These are phyloP conservation scores for Noctua fimbriata DNA, from an alignment of 2,888 invertebrate species.

Conservation along the genomic window DNA sequence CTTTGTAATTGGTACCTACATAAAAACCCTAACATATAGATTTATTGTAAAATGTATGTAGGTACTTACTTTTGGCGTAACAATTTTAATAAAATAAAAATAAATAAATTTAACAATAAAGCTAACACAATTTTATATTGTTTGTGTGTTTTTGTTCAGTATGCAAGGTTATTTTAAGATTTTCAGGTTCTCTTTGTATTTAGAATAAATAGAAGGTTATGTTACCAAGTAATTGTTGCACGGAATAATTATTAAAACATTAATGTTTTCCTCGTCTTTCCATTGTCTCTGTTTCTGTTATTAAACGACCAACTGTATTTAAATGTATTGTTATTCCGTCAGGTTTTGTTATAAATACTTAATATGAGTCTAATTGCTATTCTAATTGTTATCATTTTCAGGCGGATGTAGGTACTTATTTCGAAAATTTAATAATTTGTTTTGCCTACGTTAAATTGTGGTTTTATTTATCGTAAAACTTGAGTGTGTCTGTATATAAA, in stretches of 20 bases:
- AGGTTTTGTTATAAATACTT: conserved; percentile 11
- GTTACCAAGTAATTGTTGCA: not conserved
- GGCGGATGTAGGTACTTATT: not conserved
- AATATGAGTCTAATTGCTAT: not conserved
- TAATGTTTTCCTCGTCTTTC: conserved; percentile 22
- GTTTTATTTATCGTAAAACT: not conserved
- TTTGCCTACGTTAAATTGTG: not conserved
- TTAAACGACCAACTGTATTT: conserved; percentile 28
- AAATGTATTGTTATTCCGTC: conserved; percentile 9
- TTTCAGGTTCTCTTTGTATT: not conserved
- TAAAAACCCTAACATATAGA: not conserved
- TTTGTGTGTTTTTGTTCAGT: not conserved
- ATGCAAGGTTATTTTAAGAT: not conserved
- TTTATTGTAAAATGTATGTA: not conserved
- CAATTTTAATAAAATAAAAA: not conserved
- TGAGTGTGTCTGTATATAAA: not conserved
- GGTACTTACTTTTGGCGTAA: not conserved
- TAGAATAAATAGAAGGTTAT: not conserved
- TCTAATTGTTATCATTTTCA: not conserved
- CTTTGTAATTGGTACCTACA: not conserved
- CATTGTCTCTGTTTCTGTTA: conserved; percentile 11
- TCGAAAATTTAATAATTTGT: conserved; percentile 3
- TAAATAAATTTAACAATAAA: not conserved
- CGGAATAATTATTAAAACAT: not conserved
- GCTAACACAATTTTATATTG: not conserved